Conservation (phyloP, 64 coral and sea anemone genomes). For the Hydrozoanthus tunicans region DNA sequence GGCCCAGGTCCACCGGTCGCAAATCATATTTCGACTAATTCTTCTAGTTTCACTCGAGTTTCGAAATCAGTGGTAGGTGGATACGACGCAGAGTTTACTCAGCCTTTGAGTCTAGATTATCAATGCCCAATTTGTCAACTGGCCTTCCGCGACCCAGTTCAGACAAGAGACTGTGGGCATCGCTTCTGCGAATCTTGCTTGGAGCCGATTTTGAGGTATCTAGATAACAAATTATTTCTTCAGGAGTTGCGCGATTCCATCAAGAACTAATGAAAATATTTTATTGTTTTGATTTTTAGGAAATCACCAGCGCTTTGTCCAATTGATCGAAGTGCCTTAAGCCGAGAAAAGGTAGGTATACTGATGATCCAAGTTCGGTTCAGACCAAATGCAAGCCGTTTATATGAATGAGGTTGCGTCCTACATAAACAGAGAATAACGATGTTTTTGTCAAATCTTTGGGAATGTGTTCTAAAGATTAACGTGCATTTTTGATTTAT, state of each 20-base stretch:
- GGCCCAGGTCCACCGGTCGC: not conserved
- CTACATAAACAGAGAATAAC: too few species aligned
- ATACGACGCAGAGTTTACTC: constrained; percentile 94
- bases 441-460: not conserved
- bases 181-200: constrained; percentile 97
- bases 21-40: constrained; percentile 47
- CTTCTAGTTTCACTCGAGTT: constrained; percentile 4
- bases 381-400: not conserved
- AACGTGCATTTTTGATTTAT: not conserved
- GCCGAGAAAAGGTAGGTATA: constrained; percentile 89
- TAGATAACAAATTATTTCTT: not conserved
- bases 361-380: not conserved
- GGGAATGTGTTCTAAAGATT: constrained; percentile 3
- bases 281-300: constrained; percentile 51
- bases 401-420: too few species aligned
- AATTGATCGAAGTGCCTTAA: constrained; percentile 84
- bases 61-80: constrained; percentile 76
- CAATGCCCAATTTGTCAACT: constrained; percentile 98
- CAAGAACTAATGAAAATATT: not conserved
- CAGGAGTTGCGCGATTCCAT: not conserved
- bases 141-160: constrained; percentile 96
- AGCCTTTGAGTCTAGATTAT: constrained; percentile 81
- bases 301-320: constrained; percentile 95
- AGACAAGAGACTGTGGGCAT: constrained; percentile 96
- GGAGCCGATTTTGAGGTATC: constrained; percentile 95